phyloP scores from a whole-genome alignment of 92 coral and sea anemone genomes.

The Montipora capitata region DNA sequence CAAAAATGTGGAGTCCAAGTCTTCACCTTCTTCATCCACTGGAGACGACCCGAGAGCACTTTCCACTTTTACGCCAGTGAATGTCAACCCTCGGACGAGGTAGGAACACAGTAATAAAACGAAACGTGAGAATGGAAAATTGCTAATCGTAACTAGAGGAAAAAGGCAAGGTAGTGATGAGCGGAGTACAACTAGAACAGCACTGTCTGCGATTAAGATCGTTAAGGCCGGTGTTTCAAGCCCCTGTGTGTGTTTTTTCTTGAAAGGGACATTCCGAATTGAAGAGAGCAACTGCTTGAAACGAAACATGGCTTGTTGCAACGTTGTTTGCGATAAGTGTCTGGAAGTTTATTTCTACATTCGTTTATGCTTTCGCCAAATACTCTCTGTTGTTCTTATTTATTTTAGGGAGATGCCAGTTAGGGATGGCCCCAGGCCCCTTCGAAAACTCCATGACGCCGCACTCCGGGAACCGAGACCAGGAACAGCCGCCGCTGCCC shows the following conservation, averaged over 20 bases:
- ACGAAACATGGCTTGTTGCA: too few relatives aligned
- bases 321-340: too few relatives aligned
- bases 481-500: slow-evolving; percentile 88
- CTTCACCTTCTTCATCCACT: slow-evolving; percentile 26
- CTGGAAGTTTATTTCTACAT: background rate
- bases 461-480: slow-evolving; percentile 62
- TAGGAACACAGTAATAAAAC: background rate
- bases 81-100: slow-evolving; percentile 79
- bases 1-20: slow-evolving; percentile 73
- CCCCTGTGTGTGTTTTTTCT: too few relatives aligned
- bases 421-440: slow-evolving; percentile 36
- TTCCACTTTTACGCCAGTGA: slow-evolving; percentile 85
- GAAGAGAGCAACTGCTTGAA: too few relatives aligned
- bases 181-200: too few relatives aligned
- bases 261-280: too few relatives aligned
- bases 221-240: too few relatives aligned
- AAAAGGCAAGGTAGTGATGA: too few relatives aligned
- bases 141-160: background rate
- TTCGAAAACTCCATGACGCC: slow-evolving; percentile 52
- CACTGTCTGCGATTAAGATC: too few relatives aligned
- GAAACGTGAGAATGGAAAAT: background rate
- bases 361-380: background rate
- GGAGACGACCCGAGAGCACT: slow-evolving; percentile 75
- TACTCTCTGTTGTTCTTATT: background rate
- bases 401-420: slow-evolving; percentile 3